These are phyloP conservation scores for Marmota flaviventris DNA, from an alignment of 2,113 vertebrate species.

Conservation along the genomic window DNA sequence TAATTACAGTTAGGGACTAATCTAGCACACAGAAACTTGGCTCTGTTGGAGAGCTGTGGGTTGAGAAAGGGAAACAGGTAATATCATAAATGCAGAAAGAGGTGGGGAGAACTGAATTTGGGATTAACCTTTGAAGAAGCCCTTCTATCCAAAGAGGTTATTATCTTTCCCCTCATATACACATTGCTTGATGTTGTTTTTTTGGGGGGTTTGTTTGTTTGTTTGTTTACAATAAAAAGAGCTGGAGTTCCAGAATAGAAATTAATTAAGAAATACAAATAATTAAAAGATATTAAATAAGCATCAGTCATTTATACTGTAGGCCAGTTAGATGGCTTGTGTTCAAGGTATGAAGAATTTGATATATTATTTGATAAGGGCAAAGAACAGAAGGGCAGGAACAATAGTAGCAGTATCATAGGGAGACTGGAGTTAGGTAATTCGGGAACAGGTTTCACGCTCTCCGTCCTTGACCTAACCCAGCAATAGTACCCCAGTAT, in stretches of 20 bases:
- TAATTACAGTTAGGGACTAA: neutral
- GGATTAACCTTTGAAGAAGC: neutral
- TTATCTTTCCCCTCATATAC: neutral
- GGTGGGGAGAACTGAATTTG: neutral
- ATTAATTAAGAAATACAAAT: neutral
- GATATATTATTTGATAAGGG: neutral
- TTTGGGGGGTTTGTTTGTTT: neutral
- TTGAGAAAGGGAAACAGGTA: neutral
- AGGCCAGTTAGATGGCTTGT: neutral
- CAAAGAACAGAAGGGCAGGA: neutral
- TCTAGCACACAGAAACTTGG: neutral
- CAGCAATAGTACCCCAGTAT: neutral
- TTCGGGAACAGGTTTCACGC: neutral
- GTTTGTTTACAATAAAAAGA: neutral
- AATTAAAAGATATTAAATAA: neutral
- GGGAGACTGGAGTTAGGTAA: neutral
- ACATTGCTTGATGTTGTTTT: slow-evolving; percentile 6
- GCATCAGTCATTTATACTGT: neutral
- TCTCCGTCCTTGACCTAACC: neutral
- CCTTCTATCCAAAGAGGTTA: neutral
- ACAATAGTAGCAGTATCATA: too few relatives aligned
- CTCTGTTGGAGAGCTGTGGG: neutral
- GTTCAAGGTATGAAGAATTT: slow-evolving; percentile 4
- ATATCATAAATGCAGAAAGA: neutral
- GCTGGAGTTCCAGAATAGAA: neutral